Evolutionary conservation across 92 coral and sea anemone species (phyloP).

Genomic region (Nematostella vectensis): DNA sequence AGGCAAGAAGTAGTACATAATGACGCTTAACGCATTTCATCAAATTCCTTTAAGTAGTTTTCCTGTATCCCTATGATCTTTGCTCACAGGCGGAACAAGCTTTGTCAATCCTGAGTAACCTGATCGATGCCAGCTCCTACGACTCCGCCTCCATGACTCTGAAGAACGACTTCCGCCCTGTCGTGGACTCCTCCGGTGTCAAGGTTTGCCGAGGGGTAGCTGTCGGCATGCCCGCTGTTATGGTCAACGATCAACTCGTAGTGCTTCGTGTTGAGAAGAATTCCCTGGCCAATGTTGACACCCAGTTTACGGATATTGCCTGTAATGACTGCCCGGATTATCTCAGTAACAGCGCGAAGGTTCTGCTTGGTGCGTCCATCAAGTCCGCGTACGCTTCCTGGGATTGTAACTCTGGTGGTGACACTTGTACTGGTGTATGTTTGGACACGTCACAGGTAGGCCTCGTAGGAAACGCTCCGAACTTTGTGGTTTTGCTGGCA

Average conservation of each 20-base stretch:
- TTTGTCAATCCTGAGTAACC: slow-evolving; percentile 29
- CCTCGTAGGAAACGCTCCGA: too few relatives aligned
- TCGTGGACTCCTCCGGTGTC: slow-evolving; percentile 35
- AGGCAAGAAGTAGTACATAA: too few relatives aligned
- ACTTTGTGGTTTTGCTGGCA: too few relatives aligned
- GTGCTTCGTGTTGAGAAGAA: slow-evolving; percentile 46
- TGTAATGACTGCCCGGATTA: slow-evolving; percentile 35
- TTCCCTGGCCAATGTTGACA: slow-evolving; percentile 31
- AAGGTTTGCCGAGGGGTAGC: slow-evolving; percentile 62
- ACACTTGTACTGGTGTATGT: slow-evolving; percentile 59
- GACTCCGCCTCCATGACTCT: slow-evolving; percentile 25
- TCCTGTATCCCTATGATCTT: not conserved
- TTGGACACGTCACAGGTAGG: slow-evolving; percentile 52
- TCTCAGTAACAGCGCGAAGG: slow-evolving; percentile 36
- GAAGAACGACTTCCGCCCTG: slow-evolving; percentile 31
- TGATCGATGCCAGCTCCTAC: slow-evolving; percentile 44
- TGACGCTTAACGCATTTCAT: too few relatives aligned
- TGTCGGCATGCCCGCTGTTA: slow-evolving; percentile 41
- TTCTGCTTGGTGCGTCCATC: slow-evolving; percentile 42
- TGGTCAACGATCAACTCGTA: slow-evolving; percentile 43
- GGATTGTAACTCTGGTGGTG: slow-evolving; percentile 42
- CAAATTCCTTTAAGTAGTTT: too few relatives aligned
- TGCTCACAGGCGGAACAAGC: slow-evolving; percentile 35
- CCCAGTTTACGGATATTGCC: slow-evolving; percentile 32
- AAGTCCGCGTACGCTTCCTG: slow-evolving; percentile 38